phyloP scores from a whole-genome alignment of 2,888 invertebrate genomes.

The Fragum whitleyi region DNA sequence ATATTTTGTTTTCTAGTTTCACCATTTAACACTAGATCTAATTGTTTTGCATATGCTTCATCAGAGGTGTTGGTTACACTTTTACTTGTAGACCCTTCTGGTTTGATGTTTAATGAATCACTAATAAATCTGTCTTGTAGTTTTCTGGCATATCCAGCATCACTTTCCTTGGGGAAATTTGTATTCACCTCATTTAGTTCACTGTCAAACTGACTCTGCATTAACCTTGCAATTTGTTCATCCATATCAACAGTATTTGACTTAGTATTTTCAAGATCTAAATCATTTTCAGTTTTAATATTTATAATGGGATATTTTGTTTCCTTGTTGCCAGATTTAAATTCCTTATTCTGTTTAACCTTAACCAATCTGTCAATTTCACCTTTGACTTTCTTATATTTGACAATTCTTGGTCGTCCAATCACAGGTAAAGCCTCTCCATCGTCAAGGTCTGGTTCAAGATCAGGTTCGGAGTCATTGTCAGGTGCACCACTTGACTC shows the following conservation, averaged over 20 bases:
- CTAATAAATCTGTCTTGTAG: slow-evolving; percentile 44
- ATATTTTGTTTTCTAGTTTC: not conserved
- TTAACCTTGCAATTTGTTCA: slow-evolving; percentile 32
- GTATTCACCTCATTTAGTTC: slow-evolving; percentile 6
- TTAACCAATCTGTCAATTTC: slow-evolving; percentile 9
- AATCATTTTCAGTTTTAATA: slow-evolving; percentile 23
- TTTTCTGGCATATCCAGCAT: slow-evolving; percentile 52
- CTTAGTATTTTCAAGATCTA: not conserved
- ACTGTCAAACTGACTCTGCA: slow-evolving; percentile 43
- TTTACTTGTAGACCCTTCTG: not conserved
- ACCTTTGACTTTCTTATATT: slow-evolving; percentile 37
- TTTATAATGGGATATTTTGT: not conserved
- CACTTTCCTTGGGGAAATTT: slow-evolving; percentile 19
- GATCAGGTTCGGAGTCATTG: not conserved
- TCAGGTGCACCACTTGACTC: slow-evolving; percentile 21
- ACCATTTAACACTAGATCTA: slow-evolving; percentile 24
- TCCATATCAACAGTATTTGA: slow-evolving; percentile 21
- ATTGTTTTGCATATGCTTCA: slow-evolving; percentile 28
- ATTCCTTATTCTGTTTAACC: not conserved
- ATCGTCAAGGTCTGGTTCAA: not conserved
- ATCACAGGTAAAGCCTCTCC: slow-evolving; percentile 37
- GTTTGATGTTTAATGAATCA: slow-evolving; percentile 6
- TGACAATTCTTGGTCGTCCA: slow-evolving; percentile 29
- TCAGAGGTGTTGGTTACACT: not conserved
- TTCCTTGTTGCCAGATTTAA: not conserved